Conservation (phyloP, 2,888 invertebrate species). For the Venustoraphidia nigricollis region DNA sequence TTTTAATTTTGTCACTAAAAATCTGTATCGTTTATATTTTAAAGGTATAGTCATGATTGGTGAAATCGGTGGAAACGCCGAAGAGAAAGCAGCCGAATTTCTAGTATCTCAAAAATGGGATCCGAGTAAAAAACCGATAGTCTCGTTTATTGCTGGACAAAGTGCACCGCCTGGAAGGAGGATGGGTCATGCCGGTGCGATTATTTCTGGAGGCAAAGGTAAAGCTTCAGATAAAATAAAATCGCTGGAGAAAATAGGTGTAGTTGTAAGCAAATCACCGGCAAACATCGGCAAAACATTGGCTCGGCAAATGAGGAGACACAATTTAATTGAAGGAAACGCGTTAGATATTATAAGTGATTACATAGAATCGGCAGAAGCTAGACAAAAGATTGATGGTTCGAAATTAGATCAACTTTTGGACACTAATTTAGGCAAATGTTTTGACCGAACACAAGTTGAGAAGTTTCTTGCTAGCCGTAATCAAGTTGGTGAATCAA, state of each 20-base stretch:
- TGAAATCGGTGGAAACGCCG: slow-evolving; percentile 95
- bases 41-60: slow-evolving; percentile 96
- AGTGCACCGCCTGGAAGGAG: slow-evolving; percentile 93
- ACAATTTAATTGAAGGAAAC: no score
- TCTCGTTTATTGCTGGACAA: slow-evolving; percentile 92
- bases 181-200: slow-evolving; percentile 99
- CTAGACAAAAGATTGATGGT: no score
- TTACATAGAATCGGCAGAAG: no score
- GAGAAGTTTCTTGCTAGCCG: no score
- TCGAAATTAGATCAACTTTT: no score
- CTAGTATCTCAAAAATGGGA: slow-evolving; percentile 62
- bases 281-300: slow-evolving; percentile 81
- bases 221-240: slow-evolving; percentile 90
- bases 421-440: no score
- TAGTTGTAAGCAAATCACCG: slow-evolving; percentile 78
- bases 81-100: slow-evolving; percentile 88
- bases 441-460: no score
- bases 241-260: slow-evolving; percentile 76
- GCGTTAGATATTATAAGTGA: no score
- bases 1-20: no score
- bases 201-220: slow-evolving; percentile 95
- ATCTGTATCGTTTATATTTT: no score
- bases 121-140: slow-evolving; percentile 81
- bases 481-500: no score
- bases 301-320: slow-evolving; percentile 53